Base-by-base conservation (phyloP, 2,113 vertebrate genomes). In the Clupea harengus region DNA sequence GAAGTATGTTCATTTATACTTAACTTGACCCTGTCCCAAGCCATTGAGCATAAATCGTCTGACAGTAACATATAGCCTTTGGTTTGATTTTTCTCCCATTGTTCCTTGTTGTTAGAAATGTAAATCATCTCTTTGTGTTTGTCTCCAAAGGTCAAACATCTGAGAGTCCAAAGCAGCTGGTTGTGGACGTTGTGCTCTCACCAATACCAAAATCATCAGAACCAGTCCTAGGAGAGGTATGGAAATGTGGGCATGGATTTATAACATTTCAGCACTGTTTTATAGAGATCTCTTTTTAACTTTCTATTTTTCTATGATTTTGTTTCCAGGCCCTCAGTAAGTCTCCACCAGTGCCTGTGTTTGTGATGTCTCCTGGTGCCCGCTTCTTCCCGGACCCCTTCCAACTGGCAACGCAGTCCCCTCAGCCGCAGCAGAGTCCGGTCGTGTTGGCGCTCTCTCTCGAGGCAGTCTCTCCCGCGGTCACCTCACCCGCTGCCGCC, bases 331-430 rank as follows among this genome's bases (percentile, higher is more conserved):
- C 1, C 83, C 45, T 85, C 87, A 82, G 13, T 80, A 80, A 75
- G 81, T 90, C 92, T 86, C 46, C 87, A 7, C 20, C 87, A 28
- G 82, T 1, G 87, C 87, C 72, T 18, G 72, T 78, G 28, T 78
- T 88, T 54, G 72, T 91, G 32, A 95, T 90, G 86, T 94, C 96
- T 78, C 94, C 96, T 0, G 89, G 93, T 5, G 39, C 84, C 7
- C 92, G 46, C 72, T 94, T 97, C 88, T 97, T 96, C 89, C 92
- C 94, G 11, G 95, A 96, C 20, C 96, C 94, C 1, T 93, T 91
- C 91, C 3, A 89, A 88, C 88, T 91, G 28, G 90, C 64, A 0
- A 28, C 85, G 82, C 92, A 46, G 32, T 88, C 90, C n/a, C 88
- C 90, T 13, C 46, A 84, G 0, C 45, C 84, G 80, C 92, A 89